Evolutionary conservation across 2,888 invertebrate species (phyloP), one percentile per base, ranked within the genome.

Genomic region (Ceramica pisi): DNA sequence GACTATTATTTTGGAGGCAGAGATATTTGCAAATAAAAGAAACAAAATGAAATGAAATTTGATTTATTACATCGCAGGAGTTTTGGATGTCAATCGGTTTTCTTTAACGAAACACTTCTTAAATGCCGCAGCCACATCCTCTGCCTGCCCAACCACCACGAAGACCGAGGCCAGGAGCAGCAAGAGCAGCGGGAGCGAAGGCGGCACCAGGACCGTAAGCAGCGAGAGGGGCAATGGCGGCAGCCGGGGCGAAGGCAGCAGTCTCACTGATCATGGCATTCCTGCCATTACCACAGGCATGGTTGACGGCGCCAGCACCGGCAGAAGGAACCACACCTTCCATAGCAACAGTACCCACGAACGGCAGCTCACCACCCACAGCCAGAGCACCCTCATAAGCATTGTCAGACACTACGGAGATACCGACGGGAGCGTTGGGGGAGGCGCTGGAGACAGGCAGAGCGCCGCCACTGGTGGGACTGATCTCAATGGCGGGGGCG

Each of bases 281-380:
- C 26, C 53, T 53, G 53, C 53, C 53, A 53, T 53, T 53, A 53
- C 53, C n/a, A n/a, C n/a, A n/a, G n/a, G n/a, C n/a, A n/a, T n/a
- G n/a, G n/a, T n/a, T n/a, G n/a, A n/a, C n/a, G n/a, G n/a, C n/a
- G n/a, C n/a, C n/a, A n/a, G n/a, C n/a, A n/a, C n/a, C n/a, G n/a
- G n/a, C n/a, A n/a, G n/a, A n/a, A n/a, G n/a, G n/a, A n/a, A n/a
- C n/a, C n/a, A n/a, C n/a, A n/a, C n/a, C n/a, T n/a, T n/a, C 86
- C 78, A 91, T 89, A 44, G 72, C 80, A 38, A 92, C 91, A 57
- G 88, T 85, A 41, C 91, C 89, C 56, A 89, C 71, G 69, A 91
- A 87, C 44, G 91, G 90, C 55, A 91, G 78, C 72, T 88, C 87
- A 26, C 90, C 90, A 21, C 74, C 82, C 31, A 89, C 89, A 7